Base-by-base conservation (phyloP, 2,113 vertebrate genomes). In the Gila orcuttii region DNA sequence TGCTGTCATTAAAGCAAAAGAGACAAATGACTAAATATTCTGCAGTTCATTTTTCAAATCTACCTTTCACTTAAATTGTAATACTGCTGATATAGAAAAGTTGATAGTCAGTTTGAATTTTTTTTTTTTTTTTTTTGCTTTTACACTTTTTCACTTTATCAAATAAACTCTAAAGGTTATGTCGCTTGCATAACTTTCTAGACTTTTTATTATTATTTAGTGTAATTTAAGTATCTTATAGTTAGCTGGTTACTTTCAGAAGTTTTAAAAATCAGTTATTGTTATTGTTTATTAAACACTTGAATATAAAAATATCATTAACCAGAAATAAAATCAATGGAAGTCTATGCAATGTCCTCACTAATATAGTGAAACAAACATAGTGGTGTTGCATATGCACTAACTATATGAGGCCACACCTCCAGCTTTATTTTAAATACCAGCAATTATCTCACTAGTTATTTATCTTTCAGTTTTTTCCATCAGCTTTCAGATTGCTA, bases 391-490 rank as follows among this genome's bases (percentile, higher is more conserved):
- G 52, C 52, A 57, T 57, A 57, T 21, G 19, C 52, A 57, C 19
- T 57, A 57, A 73, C 10, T 42, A 10, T 4, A 2, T 42, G 11
- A 45, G n/a, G 11, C 39, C 71, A 47, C 42, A 25, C n/a, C 71
- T 74, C 71, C 71, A 25, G 39, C 42, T 74, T 10, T n/a, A 71
- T 71, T 42, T 42, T 42, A 42, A 23, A 23, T 74, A 25, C 86
- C 59, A 19, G 59, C 52, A 66, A 47, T 39, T 64, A 12, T 10
- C 66, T 11, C 31, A 28, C 15, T 21, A 12, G 28, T 36, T 57
- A 23, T n/a, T 21, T 10, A 0, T 68, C 47, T 85, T 77, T 47
- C 23, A 39, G 31, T 50, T 28, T 62, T 47, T 85, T 9, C 47
- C 45, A 31, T 23, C 33, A 12, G 28, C 55, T 39, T 45, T 42